phyloP scores from a whole-genome alignment of 1,140 invertebrate genomes.

The Amyelois transitella region DNA sequence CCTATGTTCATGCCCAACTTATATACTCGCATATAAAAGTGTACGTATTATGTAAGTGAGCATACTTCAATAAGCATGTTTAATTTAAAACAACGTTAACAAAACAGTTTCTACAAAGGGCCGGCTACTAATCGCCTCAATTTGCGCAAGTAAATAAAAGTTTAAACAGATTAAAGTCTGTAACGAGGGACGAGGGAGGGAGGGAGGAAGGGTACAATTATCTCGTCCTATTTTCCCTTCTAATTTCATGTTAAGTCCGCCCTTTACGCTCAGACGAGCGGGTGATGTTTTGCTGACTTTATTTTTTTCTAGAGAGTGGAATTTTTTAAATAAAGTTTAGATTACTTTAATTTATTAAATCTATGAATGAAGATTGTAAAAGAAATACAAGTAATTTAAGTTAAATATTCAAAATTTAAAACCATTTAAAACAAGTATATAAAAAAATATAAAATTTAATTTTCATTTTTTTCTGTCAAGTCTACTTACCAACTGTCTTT shows the following conservation, averaged over 20 bases:
- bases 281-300: not conserved
- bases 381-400: no score
- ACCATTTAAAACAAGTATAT: no score
- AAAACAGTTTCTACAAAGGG: constrained; percentile 16
- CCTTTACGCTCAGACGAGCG: constrained; percentile 20
- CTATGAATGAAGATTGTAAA: not conserved
- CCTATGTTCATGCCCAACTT: no score
- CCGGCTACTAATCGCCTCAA: constrained; percentile 48
- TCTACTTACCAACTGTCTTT: no score
- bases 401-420: no score
- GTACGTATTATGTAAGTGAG: no score
- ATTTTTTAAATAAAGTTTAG: no score
- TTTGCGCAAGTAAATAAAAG: constrained; percentile 64
- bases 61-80: not conserved
- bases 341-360: not conserved
- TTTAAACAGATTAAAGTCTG: constrained; percentile 67
- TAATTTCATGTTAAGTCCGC: constrained; percentile 58
- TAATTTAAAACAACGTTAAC: constrained; percentile 20
- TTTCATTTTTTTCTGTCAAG: no score
- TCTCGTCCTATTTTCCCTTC: constrained; percentile 65
- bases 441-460: no score
- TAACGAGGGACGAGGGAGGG: constrained; percentile 39
- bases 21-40: no score
- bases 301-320: no score
- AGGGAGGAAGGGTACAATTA: constrained; percentile 45